Evolutionary conservation across 1,140 invertebrate species (phyloP).

Genomic region (Cepaea nemoralis): DNA sequence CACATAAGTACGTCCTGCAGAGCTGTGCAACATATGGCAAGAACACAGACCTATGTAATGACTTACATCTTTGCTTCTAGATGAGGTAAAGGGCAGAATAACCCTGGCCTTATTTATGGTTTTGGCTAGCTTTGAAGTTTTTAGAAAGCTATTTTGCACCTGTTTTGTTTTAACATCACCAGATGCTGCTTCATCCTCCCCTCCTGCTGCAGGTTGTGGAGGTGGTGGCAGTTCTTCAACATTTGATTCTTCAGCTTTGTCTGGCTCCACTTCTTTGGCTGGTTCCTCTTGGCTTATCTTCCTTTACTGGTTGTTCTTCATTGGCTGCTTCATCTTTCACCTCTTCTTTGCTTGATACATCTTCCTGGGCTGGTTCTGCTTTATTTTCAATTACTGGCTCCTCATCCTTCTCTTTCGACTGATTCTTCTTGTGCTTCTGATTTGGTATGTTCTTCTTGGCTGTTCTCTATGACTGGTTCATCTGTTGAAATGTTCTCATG

Average conservation of each 20-base stretch:
- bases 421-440: constrained; percentile 6
- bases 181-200: not conserved
- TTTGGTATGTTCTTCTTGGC: not conserved
- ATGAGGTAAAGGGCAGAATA: constrained; percentile 13
- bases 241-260: not conserved
- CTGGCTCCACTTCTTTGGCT: constrained; percentile 7
- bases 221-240: not conserved
- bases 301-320: not conserved
- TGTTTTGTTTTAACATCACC: not conserved
- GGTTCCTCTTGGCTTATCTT: not conserved
- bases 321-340: not conserved
- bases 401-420: constrained; percentile 18
- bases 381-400: no score
- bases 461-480: not conserved
- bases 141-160: constrained; percentile 7
- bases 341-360: constrained; percentile 1
- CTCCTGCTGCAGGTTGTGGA: constrained; percentile 27
- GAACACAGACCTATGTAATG: not conserved
- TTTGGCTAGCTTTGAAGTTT: constrained; percentile 21
- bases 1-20: not conserved
- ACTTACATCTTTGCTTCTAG: constrained; percentile 19
- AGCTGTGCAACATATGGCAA: not conserved
- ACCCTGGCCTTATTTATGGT: constrained; percentile 34
- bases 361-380: constrained; percentile 16
- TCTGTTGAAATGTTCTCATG: not conserved